Conservation (phyloP, 1,140 invertebrate species). For the Carposina sasakii region DNA sequence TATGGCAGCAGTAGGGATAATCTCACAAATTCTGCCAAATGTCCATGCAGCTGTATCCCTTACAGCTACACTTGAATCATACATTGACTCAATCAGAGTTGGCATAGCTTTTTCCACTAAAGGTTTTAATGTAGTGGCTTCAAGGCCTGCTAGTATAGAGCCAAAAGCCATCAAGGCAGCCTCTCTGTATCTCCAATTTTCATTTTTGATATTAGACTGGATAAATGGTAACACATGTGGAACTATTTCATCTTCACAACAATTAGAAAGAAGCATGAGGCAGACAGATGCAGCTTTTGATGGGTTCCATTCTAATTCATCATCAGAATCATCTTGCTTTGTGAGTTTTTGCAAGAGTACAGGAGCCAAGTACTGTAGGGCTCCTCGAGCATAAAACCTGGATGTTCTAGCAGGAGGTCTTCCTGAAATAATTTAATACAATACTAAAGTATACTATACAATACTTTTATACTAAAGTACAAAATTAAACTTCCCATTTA, state of each 20-base stretch:
- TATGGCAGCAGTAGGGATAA: conserved; percentile 96
- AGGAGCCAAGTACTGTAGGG: conserved; percentile 95
- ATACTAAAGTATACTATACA: too few relatives aligned
- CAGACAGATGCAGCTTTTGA: conserved; percentile 99
- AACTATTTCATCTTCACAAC: conserved; percentile 98
- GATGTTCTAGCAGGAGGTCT: conserved; percentile 92
- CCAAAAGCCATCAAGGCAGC: conserved; percentile 99
- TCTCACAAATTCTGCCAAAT: conserved; percentile 97
- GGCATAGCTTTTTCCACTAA: conserved; percentile 97
- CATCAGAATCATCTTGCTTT: conserved; percentile 94
- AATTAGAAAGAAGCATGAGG: conserved; percentile 96
- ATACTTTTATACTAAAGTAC: neutral
- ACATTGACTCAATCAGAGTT: conserved; percentile 94
- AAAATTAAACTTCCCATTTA: neutral
- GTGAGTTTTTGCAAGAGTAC: conserved; percentile 95
- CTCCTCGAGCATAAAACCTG: conserved; percentile 95
- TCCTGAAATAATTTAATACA: conserved; percentile 67
- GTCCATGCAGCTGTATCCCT: conserved; percentile 99
- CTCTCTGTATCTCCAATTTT: conserved; percentile 96
- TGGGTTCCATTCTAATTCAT: conserved; percentile 99
- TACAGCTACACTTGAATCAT: conserved; percentile 93
- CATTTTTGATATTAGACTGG: conserved; percentile 93
- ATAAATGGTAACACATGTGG: conserved; percentile 97
- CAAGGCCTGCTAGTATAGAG: conserved; percentile 95
- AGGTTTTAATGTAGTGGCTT: conserved; percentile 89